Percentiles rank a stretch among this genome's conserved stretches.
Conservation (phyloP, 1,140 invertebrate species). For the Drosophila sp. region DNA sequence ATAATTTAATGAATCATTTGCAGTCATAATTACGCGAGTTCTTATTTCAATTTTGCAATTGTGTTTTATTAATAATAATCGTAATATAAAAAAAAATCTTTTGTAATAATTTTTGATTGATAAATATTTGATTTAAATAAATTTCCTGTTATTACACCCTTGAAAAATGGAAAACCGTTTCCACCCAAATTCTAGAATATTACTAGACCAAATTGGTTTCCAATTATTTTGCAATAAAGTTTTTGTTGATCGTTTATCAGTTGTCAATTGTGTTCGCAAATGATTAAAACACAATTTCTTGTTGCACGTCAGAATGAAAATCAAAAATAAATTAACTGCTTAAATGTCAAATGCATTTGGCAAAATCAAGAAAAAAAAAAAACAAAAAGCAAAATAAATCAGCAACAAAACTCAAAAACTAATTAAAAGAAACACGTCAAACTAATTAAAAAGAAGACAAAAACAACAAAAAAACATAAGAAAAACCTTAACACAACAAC, state of each 20-base stretch:
- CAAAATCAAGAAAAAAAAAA: conserved; percentile 26
- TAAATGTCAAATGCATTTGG: conserved; percentile 65
- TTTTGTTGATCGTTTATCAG: background rate
- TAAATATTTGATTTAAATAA: conserved; percentile 68
- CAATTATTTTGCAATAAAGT: conserved; percentile 6
- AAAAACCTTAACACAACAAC: conserved; percentile 29
- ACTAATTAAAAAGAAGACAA: conserved; percentile 62
- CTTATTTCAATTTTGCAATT: conserved; percentile 15
- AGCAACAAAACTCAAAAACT: conserved; percentile 30
- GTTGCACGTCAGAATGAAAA: conserved; percentile 18
- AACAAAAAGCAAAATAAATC: conserved; percentile 13
- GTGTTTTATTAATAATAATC: conserved; percentile 31
- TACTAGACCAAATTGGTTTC: background rate
- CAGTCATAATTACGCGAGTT: conserved; percentile 22
- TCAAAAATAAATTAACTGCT: conserved; percentile 23
- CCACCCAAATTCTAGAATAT: background rate
- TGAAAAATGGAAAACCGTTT: background rate
- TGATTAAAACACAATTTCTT: conserved; percentile 8
- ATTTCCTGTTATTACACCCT: conserved; percentile 30
- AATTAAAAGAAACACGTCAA: conserved; percentile 41
- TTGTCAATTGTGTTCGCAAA: background rate
- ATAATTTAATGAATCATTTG: conserved; percentile 53
- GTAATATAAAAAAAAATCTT: background rate
- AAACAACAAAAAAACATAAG: conserved; percentile 40
- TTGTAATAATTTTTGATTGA: conserved; percentile 30